These are phyloP conservation scores for Acrocyrtus sp. DNA, from an alignment of 2,888 invertebrate genomes.

Conservation along the genomic window DNA sequence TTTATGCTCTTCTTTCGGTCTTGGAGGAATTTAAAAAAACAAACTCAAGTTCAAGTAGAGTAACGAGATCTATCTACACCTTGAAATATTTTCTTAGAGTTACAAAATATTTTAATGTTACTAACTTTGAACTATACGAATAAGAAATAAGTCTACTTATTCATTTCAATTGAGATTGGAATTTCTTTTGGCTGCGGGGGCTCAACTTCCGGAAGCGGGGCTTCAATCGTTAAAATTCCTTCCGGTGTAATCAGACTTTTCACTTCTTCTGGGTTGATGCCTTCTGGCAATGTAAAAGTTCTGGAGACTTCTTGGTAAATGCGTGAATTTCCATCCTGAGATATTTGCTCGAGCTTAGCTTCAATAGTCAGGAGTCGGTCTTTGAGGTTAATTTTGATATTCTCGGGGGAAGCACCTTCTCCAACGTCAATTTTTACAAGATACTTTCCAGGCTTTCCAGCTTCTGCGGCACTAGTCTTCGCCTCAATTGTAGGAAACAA, in stretches of 20 bases:
- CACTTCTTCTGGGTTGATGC: conserved; percentile 59
- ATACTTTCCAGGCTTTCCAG: conserved; percentile 55
- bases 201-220: conserved; percentile 52
- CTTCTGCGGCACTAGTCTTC: conserved; percentile 12
- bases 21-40: no score
- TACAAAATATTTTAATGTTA: no score
- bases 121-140: neutral
- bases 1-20: no score
- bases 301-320: conserved; percentile 62
- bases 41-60: no score
- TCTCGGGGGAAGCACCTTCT: conserved; percentile 62
- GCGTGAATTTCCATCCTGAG: conserved; percentile 58
- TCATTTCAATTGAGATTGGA: conserved; percentile 52
- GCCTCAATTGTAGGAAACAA: conserved; percentile 22
- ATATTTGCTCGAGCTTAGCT: conserved; percentile 61
- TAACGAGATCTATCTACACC: no score
- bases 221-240: conserved; percentile 64
- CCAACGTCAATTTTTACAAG: conserved; percentile 61
- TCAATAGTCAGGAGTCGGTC: conserved; percentile 57
- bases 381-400: conserved; percentile 63
- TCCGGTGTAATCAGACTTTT: conserved; percentile 62
- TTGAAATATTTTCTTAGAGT: no score
- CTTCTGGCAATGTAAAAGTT: conserved; percentile 63
- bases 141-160: neutral
- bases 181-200: conserved; percentile 58